Percentiles rank a stretch among this genome's conserved stretches.
These are phyloP conservation scores for human (Homo sapiens) DNA, from an alignment of 2,113 vertebrate genomes.

Conservation along the genomic window GRCh38 chr3:94254001-94254500, in stretches of 20 bases:
- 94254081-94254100: constrained; percentile 5
- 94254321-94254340: background rate
- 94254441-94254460: background rate
- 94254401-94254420: background rate
- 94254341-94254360: background rate
- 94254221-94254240: background rate
- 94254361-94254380: background rate
- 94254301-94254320: constrained; percentile 1
- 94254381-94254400: background rate
- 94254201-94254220: background rate
- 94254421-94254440: background rate
- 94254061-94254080: constrained; percentile 44
- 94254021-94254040: constrained; percentile 51
- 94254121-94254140: background rate
- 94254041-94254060: constrained; percentile 40
- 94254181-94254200: background rate
- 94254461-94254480: constrained; percentile 30
- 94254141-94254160: constrained; percentile 41
- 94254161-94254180: constrained; percentile 33
- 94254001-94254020: constrained; percentile 22
- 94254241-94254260: background rate
- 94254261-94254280: background rate
- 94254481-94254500: constrained; percentile 16
- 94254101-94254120: constrained; percentile 39
- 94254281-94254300: background rate